Conservation (phyloP, 1,140 invertebrate species). For the Anagrus nilaparvatae region DNA sequence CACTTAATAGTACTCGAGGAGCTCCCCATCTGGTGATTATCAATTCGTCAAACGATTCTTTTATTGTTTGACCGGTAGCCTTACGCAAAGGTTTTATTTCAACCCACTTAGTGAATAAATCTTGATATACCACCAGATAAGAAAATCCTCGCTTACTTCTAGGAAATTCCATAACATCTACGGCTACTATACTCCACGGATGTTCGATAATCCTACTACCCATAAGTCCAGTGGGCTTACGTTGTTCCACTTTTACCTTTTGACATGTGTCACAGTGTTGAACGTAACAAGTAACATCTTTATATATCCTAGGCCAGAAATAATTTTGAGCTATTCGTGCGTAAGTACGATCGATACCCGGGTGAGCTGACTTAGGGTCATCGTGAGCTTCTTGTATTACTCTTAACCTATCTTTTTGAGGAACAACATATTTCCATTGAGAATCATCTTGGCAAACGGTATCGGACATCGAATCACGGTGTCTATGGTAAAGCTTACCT, state of each 20-base stretch:
- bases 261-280: neutral
- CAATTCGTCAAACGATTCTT: too few relatives aligned
- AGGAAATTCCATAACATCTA: constrained; percentile 14
- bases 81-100: too few relatives aligned
- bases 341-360: constrained; percentile 9
- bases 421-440: constrained; percentile 5
- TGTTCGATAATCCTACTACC: neutral
- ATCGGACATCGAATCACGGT: neutral
- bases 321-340: neutral
- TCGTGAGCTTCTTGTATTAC: neutral
- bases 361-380: neutral
- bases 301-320: constrained; percentile 4
- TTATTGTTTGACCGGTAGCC: too few relatives aligned
- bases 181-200: constrained; percentile 11
- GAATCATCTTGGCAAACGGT: neutral
- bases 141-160: neutral
- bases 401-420: neutral
- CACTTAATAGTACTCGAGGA: constrained; percentile 2
- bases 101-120: constrained; percentile 14
- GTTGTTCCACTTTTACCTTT: neutral
- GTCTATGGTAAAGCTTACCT: neutral
- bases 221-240: neutral
- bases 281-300: neutral
- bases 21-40: constrained; percentile 12
- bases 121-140: constrained; percentile 10